Base-by-base conservation (phyloP, 1,140 invertebrate species). In the Drosophila truncata region DNA sequence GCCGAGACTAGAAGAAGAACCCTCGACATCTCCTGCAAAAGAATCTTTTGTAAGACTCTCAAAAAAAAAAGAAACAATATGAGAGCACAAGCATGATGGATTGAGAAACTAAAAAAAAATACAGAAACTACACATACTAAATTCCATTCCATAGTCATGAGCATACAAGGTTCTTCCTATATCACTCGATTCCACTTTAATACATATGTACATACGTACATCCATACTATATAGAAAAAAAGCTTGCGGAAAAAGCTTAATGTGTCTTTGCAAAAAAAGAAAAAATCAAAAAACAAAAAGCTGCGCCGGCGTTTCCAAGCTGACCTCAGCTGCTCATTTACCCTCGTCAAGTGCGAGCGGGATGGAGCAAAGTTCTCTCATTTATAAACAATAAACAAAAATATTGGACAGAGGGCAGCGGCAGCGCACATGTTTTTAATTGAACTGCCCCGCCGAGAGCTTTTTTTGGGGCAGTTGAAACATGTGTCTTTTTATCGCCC, bases 361-460 rank as follows among this genome's bases (percentile, higher is more conserved):
- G 55, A 50, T 29, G 67, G 46, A 65, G 54, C 25, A 42, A 59
- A 70, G 49, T 82, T 83, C 82, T 73, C 85, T 88, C 85, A 90
- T 90, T 90, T 88, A 90, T 88, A 88, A 88, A 88, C 85, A 88
- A 88, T 88, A 88, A 88, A 88, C 85, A 88, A 88, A 85, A 87
- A 90, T 88, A 88, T 82, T 90, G 85, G 78, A 78, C 65, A 55
- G 65, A 55, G 74, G 54, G 65, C 59, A 62, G 65, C 42, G 66
- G 82, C 50, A 55, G 52, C 52, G 52, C 85, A 88, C 85, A 88
- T 88, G 85, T 88, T 88, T 90, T 90, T 85, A 88, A 90, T 88
- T 88, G 85, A 67, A 66, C 76, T 88, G 70, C 37, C 47, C 31
- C 58, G 9, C 9, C 42, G 60, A 70, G 50, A 73, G 76, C 71